Evolutionary conservation across 2,797 vertebrate species (phyloP), one percentile per base, ranked within the genome.

Genomic region (Zenarchopterus dispar): DNA sequence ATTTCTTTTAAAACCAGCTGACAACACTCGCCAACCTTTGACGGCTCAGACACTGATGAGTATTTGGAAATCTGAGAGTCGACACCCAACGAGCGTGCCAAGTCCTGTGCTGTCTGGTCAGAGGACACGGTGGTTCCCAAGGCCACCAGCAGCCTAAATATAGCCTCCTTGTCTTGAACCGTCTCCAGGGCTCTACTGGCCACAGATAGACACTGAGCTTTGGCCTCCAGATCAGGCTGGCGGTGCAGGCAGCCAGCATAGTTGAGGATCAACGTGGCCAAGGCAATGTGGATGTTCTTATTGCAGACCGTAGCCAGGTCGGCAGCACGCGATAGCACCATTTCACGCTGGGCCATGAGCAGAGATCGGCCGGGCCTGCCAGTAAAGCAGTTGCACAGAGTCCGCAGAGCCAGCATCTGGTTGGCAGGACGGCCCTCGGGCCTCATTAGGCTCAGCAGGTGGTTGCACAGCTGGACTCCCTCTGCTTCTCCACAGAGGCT

Each of bases 251-350:
- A 95, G 68, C 95, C 93, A 6, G 96, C 95, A 52, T 99, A 99
- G 90, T 99, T 97, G 67, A 99, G 91, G 39, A 95, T 93, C 90
- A 99, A 74, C 0, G 98, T 99, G 66, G 97, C 96, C 85, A 99
- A 89, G 0, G 98, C 98, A 70, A 97, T 92, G 73, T 99, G 97
- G 91, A 98, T 93, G 87, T 97, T 98, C 93, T 98, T 99, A 93
- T 96, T 99, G 90, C 86, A 92, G 75, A 95, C 88, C 0, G 87
- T 70, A 77, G 93, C 94, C 31, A 96, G 92, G 92, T 98, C 95
- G 61, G 95, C 90, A 43, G 96, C 95, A 67, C 90, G 94, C 4
- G 95, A 93, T 66, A 99, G 91, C 61, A 99, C 92, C 0, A 93
- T 84, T 81, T 97, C 97, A 4, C 97, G 95, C 83, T 96, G 96